These are phyloP conservation scores for Tokudaia muenninki DNA, from an alignment of 2,797 vertebrate species.

Conservation along the genomic window DNA sequence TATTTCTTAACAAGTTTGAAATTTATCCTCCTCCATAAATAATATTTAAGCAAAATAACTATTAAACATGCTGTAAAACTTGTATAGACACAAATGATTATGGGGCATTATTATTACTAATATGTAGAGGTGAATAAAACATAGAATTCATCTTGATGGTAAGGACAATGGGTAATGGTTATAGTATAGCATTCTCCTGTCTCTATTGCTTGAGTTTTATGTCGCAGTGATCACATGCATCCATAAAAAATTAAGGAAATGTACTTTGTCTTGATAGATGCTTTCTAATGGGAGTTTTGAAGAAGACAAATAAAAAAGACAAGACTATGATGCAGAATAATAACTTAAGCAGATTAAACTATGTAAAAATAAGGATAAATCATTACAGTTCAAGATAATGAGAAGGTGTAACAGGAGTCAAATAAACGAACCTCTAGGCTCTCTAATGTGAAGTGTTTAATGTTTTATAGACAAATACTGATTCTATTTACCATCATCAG, in stretches of 20 bases:
- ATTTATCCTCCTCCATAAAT: neutral
- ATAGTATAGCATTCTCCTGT: neutral
- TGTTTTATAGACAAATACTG: no score
- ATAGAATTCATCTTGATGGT: neutral
- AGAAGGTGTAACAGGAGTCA: neutral
- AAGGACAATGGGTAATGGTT: neutral
- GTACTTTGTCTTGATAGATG: neutral
- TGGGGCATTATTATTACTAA: neutral
- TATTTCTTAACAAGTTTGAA: neutral
- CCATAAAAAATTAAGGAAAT: neutral
- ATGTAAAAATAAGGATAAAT: neutral
- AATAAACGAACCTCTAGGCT: neutral
- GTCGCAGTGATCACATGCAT: fast-evolving
- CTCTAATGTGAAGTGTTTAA: no score
- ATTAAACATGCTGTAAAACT: neutral
- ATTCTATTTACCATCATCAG: no score
- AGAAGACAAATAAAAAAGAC: neutral
- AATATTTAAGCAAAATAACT: slow-evolving; percentile 42
- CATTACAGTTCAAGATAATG: neutral
- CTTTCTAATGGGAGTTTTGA: neutral
- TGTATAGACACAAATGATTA: neutral
- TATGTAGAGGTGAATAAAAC: neutral
- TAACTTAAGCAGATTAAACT: neutral
- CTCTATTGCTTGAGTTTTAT: neutral
- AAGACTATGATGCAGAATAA: neutral